Percentiles rank a stretch among this genome's conserved stretches.
These are phyloP conservation scores for Lytechinus variegatus DNA, from an alignment of 35 echinoderm and acorn worm species.

Conservation along the genomic window DNA sequence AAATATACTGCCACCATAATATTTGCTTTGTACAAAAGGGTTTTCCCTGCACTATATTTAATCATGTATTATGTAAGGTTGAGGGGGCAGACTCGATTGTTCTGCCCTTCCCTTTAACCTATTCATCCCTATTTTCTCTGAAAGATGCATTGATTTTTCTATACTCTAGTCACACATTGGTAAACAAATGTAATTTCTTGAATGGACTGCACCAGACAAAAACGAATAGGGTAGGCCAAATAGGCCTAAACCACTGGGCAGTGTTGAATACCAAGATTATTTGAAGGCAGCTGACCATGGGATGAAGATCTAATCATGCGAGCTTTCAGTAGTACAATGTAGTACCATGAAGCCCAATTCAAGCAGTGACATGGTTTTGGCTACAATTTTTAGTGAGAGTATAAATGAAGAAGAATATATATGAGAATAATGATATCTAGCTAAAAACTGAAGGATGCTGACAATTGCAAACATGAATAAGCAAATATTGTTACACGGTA, in stretches of 20 bases:
- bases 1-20: background rate
- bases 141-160: background rate
- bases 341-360: no score
- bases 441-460: no score
- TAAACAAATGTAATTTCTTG: background rate
- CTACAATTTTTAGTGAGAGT: no score
- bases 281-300: background rate
- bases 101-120: background rate
- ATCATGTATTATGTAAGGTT: background rate
- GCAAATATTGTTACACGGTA: no score
- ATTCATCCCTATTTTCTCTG: background rate
- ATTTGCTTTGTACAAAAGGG: background rate
- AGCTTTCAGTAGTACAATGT: no score
- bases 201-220: background rate
- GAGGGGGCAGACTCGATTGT: background rate
- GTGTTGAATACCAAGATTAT: background rate
- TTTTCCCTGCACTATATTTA: background rate
- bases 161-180: background rate
- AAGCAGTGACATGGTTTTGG: no score
- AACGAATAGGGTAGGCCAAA: background rate
- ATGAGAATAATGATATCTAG: no score
- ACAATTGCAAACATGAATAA: no score
- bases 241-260: background rate
- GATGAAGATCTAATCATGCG: no score
- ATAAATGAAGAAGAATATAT: no score